Percentiles rank a stretch among this genome's conserved stretches.
Evolutionary conservation across 2,797 vertebrate genomes (phyloP).

Genomic region (Merluccius polli): DNA sequence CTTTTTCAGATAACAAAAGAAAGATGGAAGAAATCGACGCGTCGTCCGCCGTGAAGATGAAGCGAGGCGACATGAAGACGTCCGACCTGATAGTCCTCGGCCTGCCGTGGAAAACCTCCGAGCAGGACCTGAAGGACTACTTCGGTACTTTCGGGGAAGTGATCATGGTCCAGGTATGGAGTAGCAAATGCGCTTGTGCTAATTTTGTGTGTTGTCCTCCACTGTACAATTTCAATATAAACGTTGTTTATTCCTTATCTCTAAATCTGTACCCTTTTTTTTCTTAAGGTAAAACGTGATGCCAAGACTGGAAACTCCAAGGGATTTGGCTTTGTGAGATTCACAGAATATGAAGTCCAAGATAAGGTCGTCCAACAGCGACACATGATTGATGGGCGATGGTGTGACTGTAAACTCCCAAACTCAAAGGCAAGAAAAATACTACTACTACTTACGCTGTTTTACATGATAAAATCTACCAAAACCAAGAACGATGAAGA

Average conservation of each 20-base stretch:
- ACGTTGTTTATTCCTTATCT: neutral
- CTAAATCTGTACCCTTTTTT: neutral
- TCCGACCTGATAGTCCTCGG: constrained; percentile 96
- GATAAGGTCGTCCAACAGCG: constrained; percentile 95
- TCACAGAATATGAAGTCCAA: constrained; percentile 95
- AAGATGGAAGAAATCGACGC: constrained; percentile 99
- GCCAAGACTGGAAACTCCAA: constrained; percentile 96
- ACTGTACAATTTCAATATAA: neutral
- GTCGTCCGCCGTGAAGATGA: constrained; percentile 95
- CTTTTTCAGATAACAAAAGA: constrained; percentile 88
- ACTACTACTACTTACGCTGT: neutral
- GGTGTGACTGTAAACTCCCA: constrained; percentile 98
- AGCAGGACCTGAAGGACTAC: constrained; percentile 97
- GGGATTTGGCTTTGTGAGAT: constrained; percentile 97
- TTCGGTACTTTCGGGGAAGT: constrained; percentile 98
- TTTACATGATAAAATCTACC: neutral
- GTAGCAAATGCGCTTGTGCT: neutral
- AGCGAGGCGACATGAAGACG: constrained; percentile 95
- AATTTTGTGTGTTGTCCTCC: neutral
- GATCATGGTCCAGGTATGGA: constrained; percentile 96
- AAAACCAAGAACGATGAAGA: neutral
- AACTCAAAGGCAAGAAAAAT: constrained; percentile 77
- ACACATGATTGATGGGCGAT: constrained; percentile 98
- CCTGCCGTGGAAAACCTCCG: constrained; percentile 95
- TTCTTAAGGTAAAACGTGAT: constrained; percentile 89